phyloP scores from a whole-genome alignment of 2,888 invertebrate genomes.

The Pterobdella sp. region DNA sequence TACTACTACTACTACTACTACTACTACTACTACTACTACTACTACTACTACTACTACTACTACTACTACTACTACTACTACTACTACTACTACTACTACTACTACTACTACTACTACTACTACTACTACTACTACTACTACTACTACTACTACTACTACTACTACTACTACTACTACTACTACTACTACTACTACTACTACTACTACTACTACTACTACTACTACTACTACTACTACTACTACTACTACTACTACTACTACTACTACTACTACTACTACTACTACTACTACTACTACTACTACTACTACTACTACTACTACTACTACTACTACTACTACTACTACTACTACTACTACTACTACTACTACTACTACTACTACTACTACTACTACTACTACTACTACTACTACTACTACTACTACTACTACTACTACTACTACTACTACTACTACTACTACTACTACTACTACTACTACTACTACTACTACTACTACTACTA shows the following conservation, averaged over 20 bases:
- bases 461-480: slow-evolving; percentile 26
- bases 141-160: slow-evolving; percentile 19
- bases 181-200: slow-evolving; percentile 27
- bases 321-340: not conserved
- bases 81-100: slow-evolving; percentile 14
- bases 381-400: slow-evolving; percentile 27
- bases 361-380: slow-evolving; percentile 22
- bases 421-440: slow-evolving; percentile 21
- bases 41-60: not conserved
- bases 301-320: slow-evolving; percentile 17
- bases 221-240: slow-evolving; percentile 27
- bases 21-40: slow-evolving; percentile 17
- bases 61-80: slow-evolving; percentile 8
- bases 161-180: slow-evolving; percentile 17
- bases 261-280: slow-evolving; percentile 20
- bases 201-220: slow-evolving; percentile 27
- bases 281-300: slow-evolving; percentile 12
- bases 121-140: slow-evolving; percentile 24
- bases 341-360: not conserved
- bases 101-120: slow-evolving; percentile 24
- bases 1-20: slow-evolving; percentile 22
- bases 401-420: slow-evolving; percentile 27
- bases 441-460: slow-evolving; percentile 21
- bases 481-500: slow-evolving; percentile 25
- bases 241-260: slow-evolving; percentile 25